Percentiles rank a stretch among this genome's conserved stretches.
Conservation (phyloP, 2,888 invertebrate genomes). For the Sarcophaga carnaria region DNA sequence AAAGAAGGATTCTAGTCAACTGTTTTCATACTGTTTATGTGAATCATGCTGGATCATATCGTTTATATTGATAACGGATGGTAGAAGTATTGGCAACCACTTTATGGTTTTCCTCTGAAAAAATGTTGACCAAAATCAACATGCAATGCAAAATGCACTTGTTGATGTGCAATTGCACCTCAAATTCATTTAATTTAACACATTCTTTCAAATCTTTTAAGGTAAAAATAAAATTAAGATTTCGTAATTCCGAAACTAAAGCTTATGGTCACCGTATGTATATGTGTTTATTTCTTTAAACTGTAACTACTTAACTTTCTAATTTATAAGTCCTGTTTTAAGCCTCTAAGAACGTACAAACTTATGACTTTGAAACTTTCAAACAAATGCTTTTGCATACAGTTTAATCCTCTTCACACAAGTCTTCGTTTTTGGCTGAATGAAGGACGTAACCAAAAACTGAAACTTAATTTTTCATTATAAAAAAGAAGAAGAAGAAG, state of each 20-base stretch:
- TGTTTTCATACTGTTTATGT: too few relatives aligned
- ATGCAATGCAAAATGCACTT: not conserved
- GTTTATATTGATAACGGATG: too few relatives aligned
- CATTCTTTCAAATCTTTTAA: not conserved
- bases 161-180: not conserved
- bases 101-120: too few relatives aligned
- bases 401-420: constrained; percentile 17
- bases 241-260: constrained; percentile 8
- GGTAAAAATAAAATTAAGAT: constrained; percentile 12
- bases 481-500: not conserved
- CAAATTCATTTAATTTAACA: not conserved
- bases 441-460: not conserved
- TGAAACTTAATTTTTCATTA: not conserved
- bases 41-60: too few relatives aligned
- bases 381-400: constrained; percentile 48
- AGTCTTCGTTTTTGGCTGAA: not conserved
- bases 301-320: constrained; percentile 19
- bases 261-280: constrained; percentile 4
- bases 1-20: too few relatives aligned
- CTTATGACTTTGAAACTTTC: constrained; percentile 28
- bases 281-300: not conserved
- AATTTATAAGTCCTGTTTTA: constrained; percentile 27
- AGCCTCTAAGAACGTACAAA: constrained; percentile 23
- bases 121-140: too few relatives aligned
- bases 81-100: too few relatives aligned